Conservation (phyloP, 2,888 invertebrate species). For the Epiblema foenella region DNA sequence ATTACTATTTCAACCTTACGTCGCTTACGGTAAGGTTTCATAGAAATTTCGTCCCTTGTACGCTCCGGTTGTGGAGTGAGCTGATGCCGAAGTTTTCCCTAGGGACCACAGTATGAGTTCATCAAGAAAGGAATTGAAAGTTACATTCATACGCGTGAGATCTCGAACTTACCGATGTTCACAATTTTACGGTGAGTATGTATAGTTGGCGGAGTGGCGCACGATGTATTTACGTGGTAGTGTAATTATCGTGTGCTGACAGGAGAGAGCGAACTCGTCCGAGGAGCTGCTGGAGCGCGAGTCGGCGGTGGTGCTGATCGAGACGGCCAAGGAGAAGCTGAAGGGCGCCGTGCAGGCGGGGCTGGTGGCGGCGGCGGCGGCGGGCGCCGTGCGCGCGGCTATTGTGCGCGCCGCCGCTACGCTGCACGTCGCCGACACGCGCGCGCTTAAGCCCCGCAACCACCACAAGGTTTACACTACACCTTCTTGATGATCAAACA, state of each 20-base stretch:
- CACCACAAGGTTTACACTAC: slow-evolving; percentile 48
- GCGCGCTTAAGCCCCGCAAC: slow-evolving; percentile 62
- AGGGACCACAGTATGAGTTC: too few species aligned
- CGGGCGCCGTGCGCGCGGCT: slow-evolving; percentile 89
- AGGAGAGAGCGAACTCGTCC: slow-evolving; percentile 88
- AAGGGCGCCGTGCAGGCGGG: slow-evolving; percentile 91
- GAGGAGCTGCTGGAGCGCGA: slow-evolving; percentile 90
- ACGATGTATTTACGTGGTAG: background rate
- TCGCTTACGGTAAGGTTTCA: too few species aligned
- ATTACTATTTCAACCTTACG: too few species aligned
- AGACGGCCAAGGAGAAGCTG: slow-evolving; percentile 94
- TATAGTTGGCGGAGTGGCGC: too few species aligned
- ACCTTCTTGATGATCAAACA: too few species aligned
- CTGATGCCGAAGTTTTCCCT: too few species aligned
- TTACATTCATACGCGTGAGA: too few species aligned
- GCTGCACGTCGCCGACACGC: slow-evolving; percentile 86
- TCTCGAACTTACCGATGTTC: too few species aligned
- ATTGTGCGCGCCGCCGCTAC: slow-evolving; percentile 91
- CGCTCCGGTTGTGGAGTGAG: too few species aligned
- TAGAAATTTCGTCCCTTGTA: too few species aligned
- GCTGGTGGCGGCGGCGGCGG: slow-evolving; percentile 85
- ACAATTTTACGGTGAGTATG: too few species aligned
- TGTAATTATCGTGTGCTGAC: background rate
- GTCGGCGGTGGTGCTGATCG: slow-evolving; percentile 90
- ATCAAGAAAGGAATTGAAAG: too few species aligned